phyloP scores from a whole-genome alignment of 2,113 vertebrate species.

The Meriones unguiculatus region DNA sequence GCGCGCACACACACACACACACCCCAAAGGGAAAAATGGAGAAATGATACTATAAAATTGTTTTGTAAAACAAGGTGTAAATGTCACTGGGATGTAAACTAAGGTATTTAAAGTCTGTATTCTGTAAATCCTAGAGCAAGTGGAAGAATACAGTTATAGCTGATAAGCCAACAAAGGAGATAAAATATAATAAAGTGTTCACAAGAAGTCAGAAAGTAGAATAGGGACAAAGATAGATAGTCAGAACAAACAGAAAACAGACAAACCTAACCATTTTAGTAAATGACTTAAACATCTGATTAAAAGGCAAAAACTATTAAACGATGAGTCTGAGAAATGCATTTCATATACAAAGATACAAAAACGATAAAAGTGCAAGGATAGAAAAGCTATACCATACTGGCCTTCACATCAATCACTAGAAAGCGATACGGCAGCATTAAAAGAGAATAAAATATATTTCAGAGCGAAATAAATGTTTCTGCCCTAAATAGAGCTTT shows the following conservation, averaged over 20 bases:
- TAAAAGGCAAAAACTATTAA: constrained; percentile 13
- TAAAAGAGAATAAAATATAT: constrained; percentile 13
- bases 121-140: not conserved
- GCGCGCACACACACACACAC: too few species aligned
- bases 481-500: not conserved
- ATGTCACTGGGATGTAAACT: constrained; percentile 6
- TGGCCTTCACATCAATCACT: too few species aligned
- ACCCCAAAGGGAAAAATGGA: not conserved
- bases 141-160: not conserved
- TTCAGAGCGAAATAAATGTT: constrained; percentile 44
- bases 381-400: not conserved
- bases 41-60: not conserved
- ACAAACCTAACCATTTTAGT: not conserved
- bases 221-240: not conserved
- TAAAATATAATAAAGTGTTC: not conserved
- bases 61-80: not conserved
- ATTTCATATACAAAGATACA: too few species aligned
- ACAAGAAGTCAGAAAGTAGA: not conserved
- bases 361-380: constrained; percentile 36
- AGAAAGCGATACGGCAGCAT: not conserved
- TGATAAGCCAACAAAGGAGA: constrained; percentile 31
- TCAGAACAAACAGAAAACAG: constrained; percentile 32
- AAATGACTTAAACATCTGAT: not conserved
- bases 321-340: constrained; percentile 34
- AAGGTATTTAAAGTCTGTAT: not conserved